Evolutionary conservation across 1,140 invertebrate genomes (phyloP), one percentile per base, ranked within the genome.

Genomic region (Rhysida immarginata): DNA sequence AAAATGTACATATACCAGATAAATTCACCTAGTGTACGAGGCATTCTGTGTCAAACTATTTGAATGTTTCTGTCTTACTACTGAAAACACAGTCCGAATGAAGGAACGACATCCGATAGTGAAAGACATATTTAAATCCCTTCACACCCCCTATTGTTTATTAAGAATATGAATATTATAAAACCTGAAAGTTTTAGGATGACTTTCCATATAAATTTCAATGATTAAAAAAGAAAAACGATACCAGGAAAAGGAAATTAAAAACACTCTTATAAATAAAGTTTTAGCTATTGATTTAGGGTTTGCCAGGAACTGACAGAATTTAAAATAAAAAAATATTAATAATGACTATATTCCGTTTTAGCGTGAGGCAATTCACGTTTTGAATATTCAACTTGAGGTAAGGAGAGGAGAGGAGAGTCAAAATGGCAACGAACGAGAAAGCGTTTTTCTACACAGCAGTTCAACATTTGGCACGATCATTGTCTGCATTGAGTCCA

Each of bases 391-490:
- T n/a, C n/a, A n/a, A n/a, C n/a, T n/a, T n/a, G n/a, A n/a, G n/a
- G n/a, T n/a, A n/a, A n/a, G n/a, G n/a, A n/a, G n/a, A n/a, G n/a
- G n/a, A n/a, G n/a, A n/a, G n/a, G n/a, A n/a, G 53, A 41, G 26
- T 43, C 60, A 63, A 62, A 49, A 62, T 64, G 63, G 60, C 53
- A 13, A 55, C 56, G 21, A 65, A 62, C 53, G 65, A 68, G 26
- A 66, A 64, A 52, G 58, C 64, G 58, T 90, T 91, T 71, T 93
- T 90, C 70, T 82, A 82, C 62, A 83, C 85, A 69, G 87, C 85
- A 20, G 82, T 94, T 35, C 82, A 88, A 68, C 85, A 91, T 74
- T 77, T 94, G 64, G 90, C 89, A 1, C 78, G 87, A 68, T 90
- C 87, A 60, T 71, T 94, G 58, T 87, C 87, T 20, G 80, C 78